Base-by-base conservation (phyloP, 2,113 vertebrate species). In the Rutilus rutilus region DNA sequence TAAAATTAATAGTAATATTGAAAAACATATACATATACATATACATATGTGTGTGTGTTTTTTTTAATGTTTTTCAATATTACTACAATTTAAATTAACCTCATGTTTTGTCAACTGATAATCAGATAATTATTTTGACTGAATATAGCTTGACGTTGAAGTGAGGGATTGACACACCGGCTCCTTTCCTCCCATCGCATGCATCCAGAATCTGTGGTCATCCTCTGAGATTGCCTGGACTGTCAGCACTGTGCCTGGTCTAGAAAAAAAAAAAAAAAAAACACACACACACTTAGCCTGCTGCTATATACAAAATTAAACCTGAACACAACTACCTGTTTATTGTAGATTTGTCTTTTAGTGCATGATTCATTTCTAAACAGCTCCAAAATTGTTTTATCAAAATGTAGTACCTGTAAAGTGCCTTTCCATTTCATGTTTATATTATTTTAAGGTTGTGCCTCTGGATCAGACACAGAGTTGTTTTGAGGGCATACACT, bases 101-200 rank as follows among this genome's bases (percentile, higher is more conserved):
- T 71, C 8, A n/a, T 21, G 52, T 60, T 78, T 39, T 39, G 76
- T n/a, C 76, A 39, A 59, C 21, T 78, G 76, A 78, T 19, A 39
- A 78, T 25, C 21, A 59, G 19, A 59, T 0, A 79, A 45, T 60
- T 8, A 6, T 25, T 80, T 11, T 60, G 4, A 78, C 3, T 57
- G 39, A 77, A 54, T 33, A 36, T n/a, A 54, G 25, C 2, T 21
- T 15, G 3, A 17, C 19, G 27, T 2, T 25, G 6, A 71, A 30
- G 10, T 25, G 89, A 82, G 60, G 30, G 3, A 69, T 36, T 89
- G 36, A 89, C 97, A 97, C 96, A 99, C 98, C 87, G 96, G 94
- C 90, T 98, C 98, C 92, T 97, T 99, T 90, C 98, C 97, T 87
- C 97, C 98, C 95, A 99, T 96, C 52, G 96, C 97, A 90, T 97